Conservation (phyloP, 2,113 vertebrate species). For the Antechinus flavipes region DNA sequence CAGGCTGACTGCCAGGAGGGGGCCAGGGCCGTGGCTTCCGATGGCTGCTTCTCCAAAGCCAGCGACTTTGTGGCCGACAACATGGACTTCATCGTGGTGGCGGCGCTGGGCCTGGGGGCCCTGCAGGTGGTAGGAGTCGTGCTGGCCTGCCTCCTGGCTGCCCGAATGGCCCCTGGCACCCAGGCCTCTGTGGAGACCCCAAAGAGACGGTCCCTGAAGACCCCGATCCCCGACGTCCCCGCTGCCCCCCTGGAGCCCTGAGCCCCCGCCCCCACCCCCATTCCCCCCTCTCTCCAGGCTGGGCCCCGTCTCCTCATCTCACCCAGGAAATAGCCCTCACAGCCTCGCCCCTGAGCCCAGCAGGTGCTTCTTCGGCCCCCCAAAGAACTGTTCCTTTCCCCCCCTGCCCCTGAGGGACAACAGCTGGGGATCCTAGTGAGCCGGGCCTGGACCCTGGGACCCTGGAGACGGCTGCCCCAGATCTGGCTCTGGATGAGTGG, state of each 20-base stretch:
- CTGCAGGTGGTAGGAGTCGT: conserved; percentile 88
- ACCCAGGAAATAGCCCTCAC: not conserved
- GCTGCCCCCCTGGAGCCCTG: not conserved
- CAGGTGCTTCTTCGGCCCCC: not conserved
- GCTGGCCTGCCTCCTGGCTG: conserved; percentile 84
- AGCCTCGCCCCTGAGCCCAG: not conserved
- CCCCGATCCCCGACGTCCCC: not conserved
- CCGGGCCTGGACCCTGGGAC: not conserved
- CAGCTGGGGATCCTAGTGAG: not conserved
- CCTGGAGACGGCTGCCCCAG: no score
- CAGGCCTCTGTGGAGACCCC: not conserved
- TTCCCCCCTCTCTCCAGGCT: not conserved
- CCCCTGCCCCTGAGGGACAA: not conserved
- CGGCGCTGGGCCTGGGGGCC: conserved; percentile 88
- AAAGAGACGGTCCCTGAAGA: not conserved
- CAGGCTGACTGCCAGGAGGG: conserved; percentile 87
- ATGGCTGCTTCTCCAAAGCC: conserved; percentile 90
- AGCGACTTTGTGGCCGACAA: conserved; percentile 90
- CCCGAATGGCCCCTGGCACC: not conserved
- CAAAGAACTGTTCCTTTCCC: not conserved
- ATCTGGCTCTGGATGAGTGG: not conserved
- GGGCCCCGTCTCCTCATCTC: not conserved
- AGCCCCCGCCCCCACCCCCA: not conserved
- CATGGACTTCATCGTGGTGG: conserved; percentile 88
- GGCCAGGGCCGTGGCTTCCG: conserved; percentile 80